phyloP scores from a whole-genome alignment of 2,113 vertebrate species.

The Centrocercus urophasianus region DNA sequence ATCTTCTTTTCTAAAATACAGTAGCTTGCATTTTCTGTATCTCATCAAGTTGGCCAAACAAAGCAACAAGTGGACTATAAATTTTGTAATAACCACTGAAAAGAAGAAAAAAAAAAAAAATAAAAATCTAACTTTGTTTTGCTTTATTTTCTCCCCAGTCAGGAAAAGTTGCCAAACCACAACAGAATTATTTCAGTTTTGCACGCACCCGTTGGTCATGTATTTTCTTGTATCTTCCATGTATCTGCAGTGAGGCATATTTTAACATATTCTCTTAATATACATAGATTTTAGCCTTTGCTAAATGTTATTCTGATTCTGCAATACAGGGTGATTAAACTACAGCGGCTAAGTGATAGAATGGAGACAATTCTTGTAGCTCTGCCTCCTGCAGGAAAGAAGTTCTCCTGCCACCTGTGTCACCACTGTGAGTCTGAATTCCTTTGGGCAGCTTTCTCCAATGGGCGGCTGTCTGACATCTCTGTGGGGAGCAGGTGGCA shows the following conservation, averaged over 20 bases:
- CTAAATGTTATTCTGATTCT: neutral
- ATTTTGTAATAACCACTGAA: neutral
- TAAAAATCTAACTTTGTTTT: neutral
- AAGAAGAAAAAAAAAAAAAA: neutral
- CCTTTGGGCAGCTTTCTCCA: neutral
- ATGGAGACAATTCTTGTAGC: neutral
- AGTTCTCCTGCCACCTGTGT: neutral
- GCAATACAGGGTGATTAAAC: neutral
- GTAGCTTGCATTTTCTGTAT: neutral
- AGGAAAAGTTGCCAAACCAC: neutral
- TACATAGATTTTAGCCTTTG: neutral
- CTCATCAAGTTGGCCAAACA: neutral
- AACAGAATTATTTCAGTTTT: neutral
- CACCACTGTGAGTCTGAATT: neutral
- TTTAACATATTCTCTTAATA: neutral
- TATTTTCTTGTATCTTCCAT: neutral
- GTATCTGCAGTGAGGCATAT: neutral
- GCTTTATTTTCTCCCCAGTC: neutral
- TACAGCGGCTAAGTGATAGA: neutral
- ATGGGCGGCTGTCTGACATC: too few relatives aligned
- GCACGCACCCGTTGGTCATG: neutral
- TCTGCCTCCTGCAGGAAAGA: neutral
- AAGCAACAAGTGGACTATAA: neutral
- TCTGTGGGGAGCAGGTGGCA: neutral
- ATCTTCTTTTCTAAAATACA: neutral